Base-by-base conservation (phyloP, 2,113 vertebrate species). In the Platysternon megacephalum region DNA sequence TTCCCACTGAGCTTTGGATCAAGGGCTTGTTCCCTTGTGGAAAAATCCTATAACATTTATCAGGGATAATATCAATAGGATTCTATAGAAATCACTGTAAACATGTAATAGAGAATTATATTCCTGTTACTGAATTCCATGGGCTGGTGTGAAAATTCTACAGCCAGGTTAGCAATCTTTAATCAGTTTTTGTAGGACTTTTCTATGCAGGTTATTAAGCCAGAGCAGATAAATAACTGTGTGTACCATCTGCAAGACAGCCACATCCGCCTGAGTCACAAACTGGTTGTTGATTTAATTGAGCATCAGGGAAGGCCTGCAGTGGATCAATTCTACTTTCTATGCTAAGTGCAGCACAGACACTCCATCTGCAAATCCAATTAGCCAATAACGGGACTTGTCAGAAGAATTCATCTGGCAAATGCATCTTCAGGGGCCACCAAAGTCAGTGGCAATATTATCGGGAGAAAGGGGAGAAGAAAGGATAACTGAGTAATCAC, bases 41-140 rank as follows among this genome's bases (percentile, higher is more conserved):
- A 94, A 61, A 87, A 90, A 87, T 53, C n/a, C 80, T 28, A 79
- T 49, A 94, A 22, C 76, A 94, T 90, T 93, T 90, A 85, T 72
- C 84, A 90, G 89, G 24, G 56, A 94, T 76, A 44, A 76, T 21
- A 39, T 17, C 16, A 21, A 39, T 21, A 39, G 35, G 35, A 76
- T 44, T 87, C 68, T 48, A 42, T 13, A 94, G 79, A 79, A 92
- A 32, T 94, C 79, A 94, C 32, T 79, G 65, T 58, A 84, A 87
- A 95, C 95, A 53, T 28, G 5, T 79, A 89, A 39, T 84, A 86
- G 95, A 83, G 83, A 52, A 83, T 3, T 42, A 76, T 76, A n/a
- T 87, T 80, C 72, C 28, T 91, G 35, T 48, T 86, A 46, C 51
- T 48, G 65, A 65, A 84, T 5, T 39, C 87, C 52, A 82, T 86